Evolutionary conservation across 2,113 vertebrate species (phyloP), one percentile per base, ranked within the genome.

Genomic region (Talpa occidentalis): DNA sequence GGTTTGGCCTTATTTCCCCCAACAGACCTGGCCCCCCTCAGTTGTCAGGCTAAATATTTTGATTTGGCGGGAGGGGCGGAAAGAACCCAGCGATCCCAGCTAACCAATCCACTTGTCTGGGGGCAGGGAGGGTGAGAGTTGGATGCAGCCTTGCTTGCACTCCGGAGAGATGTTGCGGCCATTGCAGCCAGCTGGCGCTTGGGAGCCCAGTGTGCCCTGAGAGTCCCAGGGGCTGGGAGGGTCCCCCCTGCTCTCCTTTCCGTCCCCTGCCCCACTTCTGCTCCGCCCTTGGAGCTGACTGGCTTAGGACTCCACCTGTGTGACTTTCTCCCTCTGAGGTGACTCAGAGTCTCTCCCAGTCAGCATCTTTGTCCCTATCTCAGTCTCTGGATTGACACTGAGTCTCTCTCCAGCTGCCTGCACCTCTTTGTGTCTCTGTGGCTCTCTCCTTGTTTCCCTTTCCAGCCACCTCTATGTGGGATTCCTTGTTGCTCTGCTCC

Each of bases 11-110:
- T 97, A 97, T 97, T 97, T 97, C 95, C 96, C 66, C 96, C 96
- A 97, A 97, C 96, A 97, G 87, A 90, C 35, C 76, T 78, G 78
- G 37, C 28, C 15, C 72, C 40, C 42, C 40, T 6, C 83, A 97
- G 97, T 97, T 97, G 96, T 97, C 93, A 97, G 95, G 97, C 87
- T 96, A 97, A 97, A 97, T 97, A 97, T 97, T 97, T 97, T 96
- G 96, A 83, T 79, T 97, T 94, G 72, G 73, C 85, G 37, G 82
- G 88, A 92, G 85, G 81, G 83, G 64, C 67, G 49, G 92, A 49
- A 87, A 91, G 83, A 97, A 17, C 44, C 0, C 21, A 54, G 56
- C 67, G 52, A 93, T 35, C 42, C 49, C 12, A 2, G n/a, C 54
- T 10, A 49, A 49, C 47, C 47, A 49, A 10, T 94, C 87, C 10